These are phyloP conservation scores for Seira musarum DNA, from an alignment of 2,888 invertebrate species.

Conservation along the genomic window DNA sequence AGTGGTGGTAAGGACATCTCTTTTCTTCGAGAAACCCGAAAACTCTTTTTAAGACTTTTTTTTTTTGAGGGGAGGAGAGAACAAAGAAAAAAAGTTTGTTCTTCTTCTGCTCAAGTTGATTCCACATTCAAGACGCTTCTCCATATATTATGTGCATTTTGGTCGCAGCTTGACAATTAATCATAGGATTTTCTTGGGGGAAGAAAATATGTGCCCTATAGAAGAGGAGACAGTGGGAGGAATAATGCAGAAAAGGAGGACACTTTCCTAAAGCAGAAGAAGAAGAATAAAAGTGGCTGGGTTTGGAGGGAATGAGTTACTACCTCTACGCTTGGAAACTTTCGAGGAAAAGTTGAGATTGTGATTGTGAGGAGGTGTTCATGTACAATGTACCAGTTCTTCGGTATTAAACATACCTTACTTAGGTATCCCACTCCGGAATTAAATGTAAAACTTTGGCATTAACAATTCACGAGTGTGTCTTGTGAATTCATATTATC, in stretches of 20 bases:
- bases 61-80: constrained; percentile 14
- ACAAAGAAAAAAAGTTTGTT: constrained; percentile 50
- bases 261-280: no score
- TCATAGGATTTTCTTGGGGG: constrained; percentile 59
- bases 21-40: no score
- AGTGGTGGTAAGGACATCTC: no score
- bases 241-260: no score
- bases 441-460: constrained; percentile 19
- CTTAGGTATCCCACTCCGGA: not conserved
- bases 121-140: constrained; percentile 54
- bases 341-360: not conserved
- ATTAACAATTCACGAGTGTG: constrained; percentile 22
- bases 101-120: constrained; percentile 31
- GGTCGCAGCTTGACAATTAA: constrained; percentile 62
- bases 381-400: no score
- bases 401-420: no score
- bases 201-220: constrained; percentile 54
- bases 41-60: not conserved
- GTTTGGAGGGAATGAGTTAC: constrained; percentile 43
- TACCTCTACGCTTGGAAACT: constrained; percentile 6
- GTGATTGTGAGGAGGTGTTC: not conserved
- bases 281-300: constrained; percentile 40
- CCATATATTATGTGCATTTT: constrained; percentile 61
- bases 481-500: constrained; percentile 37
- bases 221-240: constrained; percentile 34